Evolutionary conservation across 1,140 invertebrate genomes (phyloP).

Genomic region (Drosophila eugracilis): DNA sequence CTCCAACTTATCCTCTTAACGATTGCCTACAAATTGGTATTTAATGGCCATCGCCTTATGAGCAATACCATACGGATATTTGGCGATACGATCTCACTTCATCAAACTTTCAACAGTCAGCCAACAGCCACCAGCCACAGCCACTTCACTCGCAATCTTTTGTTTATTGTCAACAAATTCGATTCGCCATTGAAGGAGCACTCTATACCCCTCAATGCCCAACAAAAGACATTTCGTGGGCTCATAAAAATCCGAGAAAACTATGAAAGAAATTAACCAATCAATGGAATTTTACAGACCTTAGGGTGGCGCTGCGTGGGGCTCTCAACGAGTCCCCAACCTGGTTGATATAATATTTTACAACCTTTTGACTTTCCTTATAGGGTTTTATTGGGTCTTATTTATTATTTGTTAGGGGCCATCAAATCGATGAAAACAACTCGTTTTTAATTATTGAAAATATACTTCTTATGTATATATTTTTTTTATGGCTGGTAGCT

Average conservation of each 20-base stretch:
- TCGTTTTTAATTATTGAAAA: conserved; percentile 57
- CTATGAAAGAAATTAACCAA: conserved; percentile 76
- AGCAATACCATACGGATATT: conserved; percentile 38
- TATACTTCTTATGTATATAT: conserved; percentile 45
- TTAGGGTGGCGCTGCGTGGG: conserved; percentile 72
- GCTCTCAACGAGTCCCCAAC: conserved; percentile 27
- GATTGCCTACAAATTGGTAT: conserved; percentile 66
- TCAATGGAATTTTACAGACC: conserved; percentile 55
- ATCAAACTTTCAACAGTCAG: conserved; percentile 75
- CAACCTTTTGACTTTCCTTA: conserved; percentile 51
- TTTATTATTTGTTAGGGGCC: conserved; percentile 35
- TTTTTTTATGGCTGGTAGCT: conserved; percentile 38
- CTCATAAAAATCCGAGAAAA: conserved; percentile 55
- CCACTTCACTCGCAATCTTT: conserved; percentile 49
- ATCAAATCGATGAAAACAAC: conserved; percentile 23
- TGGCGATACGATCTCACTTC: conserved; percentile 66
- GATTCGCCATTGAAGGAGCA: conserved; percentile 16
- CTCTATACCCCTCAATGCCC: too few species aligned
- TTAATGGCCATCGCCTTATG: conserved; percentile 49
- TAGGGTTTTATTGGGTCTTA: conserved; percentile 23
- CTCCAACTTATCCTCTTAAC: conserved; percentile 34
- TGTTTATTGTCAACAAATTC: conserved; percentile 70
- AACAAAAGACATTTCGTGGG: conserved; percentile 31
- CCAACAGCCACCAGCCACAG: too few species aligned
- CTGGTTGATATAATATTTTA: conserved; percentile 57